Evolutionary conservation across 2,113 vertebrate species (phyloP).

Genomic region (Potamarius usumacintae): DNA sequence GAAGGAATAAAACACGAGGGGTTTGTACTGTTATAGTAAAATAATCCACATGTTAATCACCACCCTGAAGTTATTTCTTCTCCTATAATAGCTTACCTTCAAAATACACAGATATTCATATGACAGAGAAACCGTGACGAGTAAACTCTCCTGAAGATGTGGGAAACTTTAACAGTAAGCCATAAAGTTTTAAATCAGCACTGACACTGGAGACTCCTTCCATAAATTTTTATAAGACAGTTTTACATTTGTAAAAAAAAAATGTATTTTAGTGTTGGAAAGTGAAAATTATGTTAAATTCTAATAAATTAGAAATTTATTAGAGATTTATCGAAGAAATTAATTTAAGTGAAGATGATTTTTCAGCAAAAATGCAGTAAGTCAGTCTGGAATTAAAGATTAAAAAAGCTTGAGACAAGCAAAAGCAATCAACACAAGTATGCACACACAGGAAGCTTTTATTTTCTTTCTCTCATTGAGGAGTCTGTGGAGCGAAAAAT

Average conservation of each 20-base stretch:
- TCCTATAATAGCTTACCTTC: background rate
- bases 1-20: background rate
- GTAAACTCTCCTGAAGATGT: background rate
- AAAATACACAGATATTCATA: background rate
- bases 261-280: background rate
- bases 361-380: background rate
- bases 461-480: constrained; percentile 1
- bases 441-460: constrained; percentile 23
- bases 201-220: background rate
- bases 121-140: background rate
- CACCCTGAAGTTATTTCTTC: background rate
- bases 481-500: constrained; percentile 1
- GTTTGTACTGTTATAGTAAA: background rate
- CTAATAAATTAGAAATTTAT: too few relatives aligned
- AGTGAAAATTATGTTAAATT: background rate
- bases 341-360: background rate
- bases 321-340: background rate
- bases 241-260: too few relatives aligned
- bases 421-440: background rate
- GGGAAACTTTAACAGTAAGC: too few relatives aligned
- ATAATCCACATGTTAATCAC: background rate
- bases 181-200: too few relatives aligned
- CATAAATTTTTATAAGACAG: background rate
- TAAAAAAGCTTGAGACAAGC: background rate
- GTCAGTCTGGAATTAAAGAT: background rate